A percentile compares a stretch with the other conserved stretches of the same genome.
Conservation (phyloP, 2,113 vertebrate species). For the Nothoprocta pentlandii region DNA sequence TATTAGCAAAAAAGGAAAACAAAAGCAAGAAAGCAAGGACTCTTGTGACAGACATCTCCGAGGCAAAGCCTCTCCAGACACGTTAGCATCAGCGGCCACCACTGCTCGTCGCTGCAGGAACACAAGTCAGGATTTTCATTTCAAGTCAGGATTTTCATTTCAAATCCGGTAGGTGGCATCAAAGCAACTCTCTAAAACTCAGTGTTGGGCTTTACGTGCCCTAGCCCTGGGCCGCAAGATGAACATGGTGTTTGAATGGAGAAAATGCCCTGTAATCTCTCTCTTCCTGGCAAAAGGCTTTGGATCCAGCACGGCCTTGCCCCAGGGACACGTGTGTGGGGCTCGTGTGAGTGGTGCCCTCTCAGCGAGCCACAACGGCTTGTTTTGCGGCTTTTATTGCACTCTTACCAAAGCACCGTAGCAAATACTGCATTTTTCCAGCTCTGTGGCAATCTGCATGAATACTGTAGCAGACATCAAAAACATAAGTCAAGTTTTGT, state of each 20-base stretch:
- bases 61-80: not conserved
- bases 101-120: rapidly evolving
- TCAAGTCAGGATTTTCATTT: not conserved
- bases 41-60: rapidly evolving
- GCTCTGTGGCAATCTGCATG: not conserved
- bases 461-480: not conserved
- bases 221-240: not conserved
- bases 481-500: not conserved
- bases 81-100: not conserved
- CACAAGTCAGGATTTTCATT: not conserved
- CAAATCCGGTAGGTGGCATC: slow-evolving; percentile 60
- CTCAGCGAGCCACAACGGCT: not conserved
- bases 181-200: slow-evolving; percentile 2
- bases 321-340: not conserved
- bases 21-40: not conserved
- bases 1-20: not conserved
- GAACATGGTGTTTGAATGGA: not conserved
- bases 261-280: not conserved
- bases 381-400: not conserved
- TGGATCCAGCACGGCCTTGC: not conserved
- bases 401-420: not conserved
- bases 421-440: not conserved
- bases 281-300: not conserved
- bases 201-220: not conserved
- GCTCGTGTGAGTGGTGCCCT: not conserved